Percentiles rank a stretch among this genome's conserved stretches.
phyloP scores from a whole-genome alignment of 64 coral and sea anemone species.

The Actinia tenebrosa region DNA sequence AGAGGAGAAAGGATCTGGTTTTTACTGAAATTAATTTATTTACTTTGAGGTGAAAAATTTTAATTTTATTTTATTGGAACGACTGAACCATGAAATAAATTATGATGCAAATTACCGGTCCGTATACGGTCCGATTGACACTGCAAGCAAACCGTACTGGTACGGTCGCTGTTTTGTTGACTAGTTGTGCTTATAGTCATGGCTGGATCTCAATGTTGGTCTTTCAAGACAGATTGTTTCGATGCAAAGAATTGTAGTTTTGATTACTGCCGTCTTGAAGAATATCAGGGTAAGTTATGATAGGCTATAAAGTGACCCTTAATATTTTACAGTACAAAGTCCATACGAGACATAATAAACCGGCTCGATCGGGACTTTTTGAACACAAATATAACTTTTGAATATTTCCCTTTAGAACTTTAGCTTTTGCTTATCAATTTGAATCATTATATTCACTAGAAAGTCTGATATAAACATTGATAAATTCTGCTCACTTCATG shows the following conservation, averaged over 20 bases:
- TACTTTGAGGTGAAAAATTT: not conserved
- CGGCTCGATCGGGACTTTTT: no score
- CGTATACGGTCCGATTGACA: not conserved
- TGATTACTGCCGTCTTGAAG: constrained; percentile 7
- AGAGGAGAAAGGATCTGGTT: no score
- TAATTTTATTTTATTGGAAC: not conserved
- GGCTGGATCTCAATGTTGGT: not conserved
- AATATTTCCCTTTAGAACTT: no score
- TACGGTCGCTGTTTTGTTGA: no score
- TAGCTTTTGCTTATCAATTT: no score
- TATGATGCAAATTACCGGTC: not conserved
- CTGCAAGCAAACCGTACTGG: no score
- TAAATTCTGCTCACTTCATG: no score
- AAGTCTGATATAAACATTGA: no score
- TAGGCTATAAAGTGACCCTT: not conserved
- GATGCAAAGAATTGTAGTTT: not conserved
- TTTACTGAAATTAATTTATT: not conserved
- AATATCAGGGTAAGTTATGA: not conserved
- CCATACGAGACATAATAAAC: no score
- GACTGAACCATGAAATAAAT: not conserved
- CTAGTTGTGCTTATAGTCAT: not conserved
- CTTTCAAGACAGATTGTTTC: not conserved
- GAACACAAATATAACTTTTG: no score
- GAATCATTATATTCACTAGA: no score
- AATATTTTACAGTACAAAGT: no score